These are phyloP conservation scores for Willisornis vidua DNA, from an alignment of 2,113 vertebrate genomes.

Conservation along the genomic window DNA sequence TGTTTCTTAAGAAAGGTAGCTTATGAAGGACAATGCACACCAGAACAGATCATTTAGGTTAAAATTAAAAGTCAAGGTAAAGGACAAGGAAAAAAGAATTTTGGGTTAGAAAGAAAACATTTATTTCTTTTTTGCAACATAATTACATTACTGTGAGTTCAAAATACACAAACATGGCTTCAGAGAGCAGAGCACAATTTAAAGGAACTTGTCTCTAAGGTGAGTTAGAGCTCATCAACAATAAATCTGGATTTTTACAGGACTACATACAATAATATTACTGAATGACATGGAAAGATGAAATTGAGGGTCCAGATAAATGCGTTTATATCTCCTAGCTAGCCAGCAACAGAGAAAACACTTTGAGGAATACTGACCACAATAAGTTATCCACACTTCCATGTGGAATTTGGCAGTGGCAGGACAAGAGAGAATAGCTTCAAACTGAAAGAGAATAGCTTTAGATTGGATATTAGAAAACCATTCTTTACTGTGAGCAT, in stretches of 20 bases:
- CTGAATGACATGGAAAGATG: not conserved
- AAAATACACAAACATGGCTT: not conserved
- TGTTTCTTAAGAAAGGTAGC: not conserved
- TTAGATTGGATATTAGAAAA: not conserved
- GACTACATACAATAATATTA: not conserved
- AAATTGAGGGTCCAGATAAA: not conserved
- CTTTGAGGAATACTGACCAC: not conserved
- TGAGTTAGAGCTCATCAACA: not conserved
- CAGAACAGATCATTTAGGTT: not conserved
- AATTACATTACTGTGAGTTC: not conserved
- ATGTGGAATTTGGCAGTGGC: not conserved
- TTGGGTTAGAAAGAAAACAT: not conserved
- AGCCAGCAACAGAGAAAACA: not conserved
- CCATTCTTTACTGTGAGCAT: not conserved
- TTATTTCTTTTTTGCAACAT: not conserved
- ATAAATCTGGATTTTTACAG: not conserved
- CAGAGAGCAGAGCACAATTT: not conserved
- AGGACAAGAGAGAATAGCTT: not conserved
- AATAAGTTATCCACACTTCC: not conserved
- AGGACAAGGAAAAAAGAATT: not conserved
- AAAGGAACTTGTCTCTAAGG: not conserved
- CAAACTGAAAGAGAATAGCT: fast-evolving
- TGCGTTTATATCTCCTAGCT: not conserved
- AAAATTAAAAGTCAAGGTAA: not conserved
- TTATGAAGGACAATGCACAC: not conserved